A percentile compares a stretch with the other conserved stretches of the same genome.
Evolutionary conservation across 2,113 vertebrate species (phyloP).

Genomic region (Marmota flaviventris): DNA sequence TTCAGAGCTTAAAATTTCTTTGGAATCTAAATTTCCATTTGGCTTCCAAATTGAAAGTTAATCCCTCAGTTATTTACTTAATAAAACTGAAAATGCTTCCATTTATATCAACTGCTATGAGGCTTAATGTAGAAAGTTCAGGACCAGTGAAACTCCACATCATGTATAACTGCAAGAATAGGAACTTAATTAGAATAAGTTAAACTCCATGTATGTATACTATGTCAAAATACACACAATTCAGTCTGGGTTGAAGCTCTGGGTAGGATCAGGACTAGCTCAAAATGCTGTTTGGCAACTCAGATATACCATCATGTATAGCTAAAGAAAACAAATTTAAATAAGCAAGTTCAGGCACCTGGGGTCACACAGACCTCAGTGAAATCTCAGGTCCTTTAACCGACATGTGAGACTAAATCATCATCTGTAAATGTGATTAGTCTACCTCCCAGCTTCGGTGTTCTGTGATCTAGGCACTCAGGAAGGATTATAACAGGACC

Average conservation of each 20-base stretch:
- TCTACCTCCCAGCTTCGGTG: conserved; percentile 17
- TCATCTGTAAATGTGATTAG: not conserved
- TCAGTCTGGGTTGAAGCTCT: not conserved
- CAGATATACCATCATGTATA: not conserved
- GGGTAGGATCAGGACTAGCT: not conserved
- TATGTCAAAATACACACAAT: not conserved
- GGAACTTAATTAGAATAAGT: no score
- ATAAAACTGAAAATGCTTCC: conserved; percentile 18
- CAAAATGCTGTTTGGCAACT: not conserved
- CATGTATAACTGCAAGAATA: no score
- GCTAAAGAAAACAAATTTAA: no score
- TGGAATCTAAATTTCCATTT: conserved; percentile 34
- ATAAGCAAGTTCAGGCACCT: not conserved
- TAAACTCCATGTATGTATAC: no score
- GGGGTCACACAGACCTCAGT: not conserved
- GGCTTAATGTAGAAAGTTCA: not conserved
- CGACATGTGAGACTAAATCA: not conserved
- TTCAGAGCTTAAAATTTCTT: conserved; percentile 15
- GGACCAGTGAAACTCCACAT: no score
- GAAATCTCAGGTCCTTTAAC: conserved; percentile 38
- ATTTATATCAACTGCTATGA: conserved; percentile 6
- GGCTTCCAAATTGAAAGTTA: not conserved
- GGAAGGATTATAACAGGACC: not conserved
- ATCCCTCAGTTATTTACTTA: not conserved
- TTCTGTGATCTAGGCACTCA: conserved; percentile 6